Base-by-base conservation (phyloP, 2,797 vertebrate genomes). In the Gymnothorax javanicus region DNA sequence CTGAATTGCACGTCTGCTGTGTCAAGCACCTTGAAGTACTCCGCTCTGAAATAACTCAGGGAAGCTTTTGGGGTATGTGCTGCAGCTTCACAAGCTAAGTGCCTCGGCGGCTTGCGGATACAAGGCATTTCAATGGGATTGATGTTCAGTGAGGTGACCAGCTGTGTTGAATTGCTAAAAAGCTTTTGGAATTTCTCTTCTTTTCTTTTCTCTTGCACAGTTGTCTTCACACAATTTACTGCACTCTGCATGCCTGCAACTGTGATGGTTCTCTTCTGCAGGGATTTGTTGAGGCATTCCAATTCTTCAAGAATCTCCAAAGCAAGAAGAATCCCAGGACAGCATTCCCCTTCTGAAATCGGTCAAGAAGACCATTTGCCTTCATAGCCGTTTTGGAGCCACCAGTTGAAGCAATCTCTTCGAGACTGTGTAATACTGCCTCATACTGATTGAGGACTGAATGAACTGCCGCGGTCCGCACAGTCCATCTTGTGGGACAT, bases 11-110 rank as follows among this genome's bases (percentile, higher is more conserved):
- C 43, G 9, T 88, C 84, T 50, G 52, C 84, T 50, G 79, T 86
- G 43, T 88, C 87, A 15, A 88, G 79, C 27, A 88, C 43, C 62
- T 75, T 25, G 64, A 83, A 88, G 56, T 71, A 83, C 62, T 69
- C 58, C 11, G 25, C 52, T 85, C 84, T 87, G 73, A 62, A 85
- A 84, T 85, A 87, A 6, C 85, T 75, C 17, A 54, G 33, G 54
- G 87, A 62, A 60, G 58, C 54, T 81, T 75, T n/a, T 15, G 85
- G 77, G 15, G 50, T 20, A 52, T 86, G 60, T 62, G 86, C 23
- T 9, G 60, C 27, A 86, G 60, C 77, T 58, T 85, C 50, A 33
- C 77, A 62, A 69, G 62, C 23, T 43, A 85, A 71, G 27, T 15
- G 50, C 43, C 83, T 88, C 27, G 84, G 73, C 82, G 75, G 87